These are phyloP conservation scores for Folsomia candida DNA, from an alignment of 2,888 invertebrate genomes.

Conservation along the genomic window DNA sequence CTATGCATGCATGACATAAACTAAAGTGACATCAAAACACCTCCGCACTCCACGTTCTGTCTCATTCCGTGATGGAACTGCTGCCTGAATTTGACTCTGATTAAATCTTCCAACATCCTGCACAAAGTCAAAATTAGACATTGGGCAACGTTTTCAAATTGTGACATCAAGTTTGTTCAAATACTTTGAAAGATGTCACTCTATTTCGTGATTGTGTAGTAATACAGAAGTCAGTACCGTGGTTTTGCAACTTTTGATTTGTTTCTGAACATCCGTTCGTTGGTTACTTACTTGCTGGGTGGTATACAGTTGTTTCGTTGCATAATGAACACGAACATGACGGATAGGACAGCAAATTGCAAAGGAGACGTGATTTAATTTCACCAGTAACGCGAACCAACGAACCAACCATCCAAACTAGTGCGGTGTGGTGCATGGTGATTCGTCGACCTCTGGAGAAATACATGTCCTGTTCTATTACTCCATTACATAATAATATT, in stretches of 20 bases:
- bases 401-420: too few species aligned
- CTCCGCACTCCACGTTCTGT: too few species aligned
- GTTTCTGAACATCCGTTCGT: background rate
- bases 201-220: background rate
- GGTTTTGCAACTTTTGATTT: background rate
- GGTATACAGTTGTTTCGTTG: background rate
- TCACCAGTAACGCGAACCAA: too few species aligned
- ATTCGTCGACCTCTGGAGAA: background rate
- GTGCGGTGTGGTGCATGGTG: background rate
- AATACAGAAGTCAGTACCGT: background rate
- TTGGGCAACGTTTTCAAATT: too few species aligned
- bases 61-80: too few species aligned
- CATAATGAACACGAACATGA: background rate
- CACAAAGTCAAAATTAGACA: too few species aligned
- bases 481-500: background rate
- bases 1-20: too few species aligned
- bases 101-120: too few species aligned
- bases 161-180: background rate
- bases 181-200: background rate
- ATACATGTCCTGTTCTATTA: background rate
- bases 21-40: too few species aligned
- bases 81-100: too few species aligned
- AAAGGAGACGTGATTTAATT: background rate
- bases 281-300: too few species aligned
- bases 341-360: background rate